A percentile compares a stretch with the other conserved stretches of the same genome.
Evolutionary conservation across 2,797 vertebrate genomes (phyloP).

Genomic region (Myotis findleyi): DNA sequence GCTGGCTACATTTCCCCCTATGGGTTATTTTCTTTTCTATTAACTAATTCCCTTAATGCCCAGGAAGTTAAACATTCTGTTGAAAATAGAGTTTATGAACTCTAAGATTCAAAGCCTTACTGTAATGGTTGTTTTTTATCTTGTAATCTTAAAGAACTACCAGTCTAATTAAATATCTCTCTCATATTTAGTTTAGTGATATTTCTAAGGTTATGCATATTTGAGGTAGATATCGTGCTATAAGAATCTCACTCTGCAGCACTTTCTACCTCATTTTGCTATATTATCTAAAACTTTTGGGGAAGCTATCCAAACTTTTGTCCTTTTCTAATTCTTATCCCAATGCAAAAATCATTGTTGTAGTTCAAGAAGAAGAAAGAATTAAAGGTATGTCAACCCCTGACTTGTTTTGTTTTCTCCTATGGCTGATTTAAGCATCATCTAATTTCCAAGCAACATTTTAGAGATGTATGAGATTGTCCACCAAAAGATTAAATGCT

Average conservation of each 20-base stretch:
- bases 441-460: not conserved
- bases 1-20: not conserved
- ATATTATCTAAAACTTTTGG: conserved; percentile 7
- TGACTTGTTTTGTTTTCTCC: not conserved
- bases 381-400: not conserved
- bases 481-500: not conserved
- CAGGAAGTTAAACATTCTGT: conserved; percentile 15
- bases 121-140: conserved; percentile 5
- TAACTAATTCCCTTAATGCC: conserved; percentile 58
- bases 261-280: not conserved
- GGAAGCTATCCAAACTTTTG: not conserved
- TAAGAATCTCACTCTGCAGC: conserved; percentile 23
- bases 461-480: not conserved
- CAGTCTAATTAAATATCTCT: conserved; percentile 32
- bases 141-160: conserved; percentile 51
- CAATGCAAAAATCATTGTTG: not conserved
- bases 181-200: conserved; percentile 25
- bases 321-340: not conserved
- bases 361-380: not conserved
- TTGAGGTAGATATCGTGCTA: not conserved
- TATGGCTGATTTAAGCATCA: not conserved
- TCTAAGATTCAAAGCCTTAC: conserved; percentile 10
- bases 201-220: conserved; percentile 48
- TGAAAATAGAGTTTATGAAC: conserved; percentile 40
- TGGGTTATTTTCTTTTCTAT: conserved; percentile 47